phyloP scores from a whole-genome alignment of 2,113 vertebrate genomes.

The Micronisus gabar region DNA sequence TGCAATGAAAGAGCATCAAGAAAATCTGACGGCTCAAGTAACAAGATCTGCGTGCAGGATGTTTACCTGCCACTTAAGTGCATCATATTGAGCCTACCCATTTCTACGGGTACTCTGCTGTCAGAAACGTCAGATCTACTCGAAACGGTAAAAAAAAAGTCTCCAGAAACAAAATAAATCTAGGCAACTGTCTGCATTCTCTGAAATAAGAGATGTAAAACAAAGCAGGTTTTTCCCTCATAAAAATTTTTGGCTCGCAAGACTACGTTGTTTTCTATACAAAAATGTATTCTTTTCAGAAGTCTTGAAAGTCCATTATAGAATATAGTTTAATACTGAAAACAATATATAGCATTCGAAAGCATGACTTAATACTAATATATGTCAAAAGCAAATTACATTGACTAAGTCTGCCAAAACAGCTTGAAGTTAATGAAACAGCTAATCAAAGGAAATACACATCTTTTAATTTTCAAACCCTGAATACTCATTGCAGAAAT shows the following conservation, averaged over 20 bases:
- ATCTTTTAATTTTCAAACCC: neutral
- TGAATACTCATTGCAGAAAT: neutral
- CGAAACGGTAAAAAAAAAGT: neutral
- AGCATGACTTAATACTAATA: neutral
- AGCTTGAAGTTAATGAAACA: neutral
- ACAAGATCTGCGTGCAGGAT: fast-evolving
- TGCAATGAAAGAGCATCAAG: neutral
- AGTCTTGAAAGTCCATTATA: neutral
- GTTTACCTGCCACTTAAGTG: neutral
- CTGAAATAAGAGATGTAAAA: neutral
- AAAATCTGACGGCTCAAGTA: neutral
- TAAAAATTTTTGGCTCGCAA: neutral
- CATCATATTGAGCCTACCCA: neutral
- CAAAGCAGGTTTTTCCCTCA: neutral
- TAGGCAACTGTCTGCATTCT: neutral
- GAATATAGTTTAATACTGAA: neutral
- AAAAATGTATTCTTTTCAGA: neutral
- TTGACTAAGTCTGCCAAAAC: neutral
- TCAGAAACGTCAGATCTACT: neutral
- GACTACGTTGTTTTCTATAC: neutral
- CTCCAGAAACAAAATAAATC: neutral
- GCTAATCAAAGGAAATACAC: neutral
- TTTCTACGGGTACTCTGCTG: fast-evolving
- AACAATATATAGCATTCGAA: neutral
- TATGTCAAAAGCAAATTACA: neutral